Evolutionary conservation across 1,140 invertebrate genomes (phyloP), one percentile per base, ranked within the genome.

Genomic region (Saccostrea echinata): DNA sequence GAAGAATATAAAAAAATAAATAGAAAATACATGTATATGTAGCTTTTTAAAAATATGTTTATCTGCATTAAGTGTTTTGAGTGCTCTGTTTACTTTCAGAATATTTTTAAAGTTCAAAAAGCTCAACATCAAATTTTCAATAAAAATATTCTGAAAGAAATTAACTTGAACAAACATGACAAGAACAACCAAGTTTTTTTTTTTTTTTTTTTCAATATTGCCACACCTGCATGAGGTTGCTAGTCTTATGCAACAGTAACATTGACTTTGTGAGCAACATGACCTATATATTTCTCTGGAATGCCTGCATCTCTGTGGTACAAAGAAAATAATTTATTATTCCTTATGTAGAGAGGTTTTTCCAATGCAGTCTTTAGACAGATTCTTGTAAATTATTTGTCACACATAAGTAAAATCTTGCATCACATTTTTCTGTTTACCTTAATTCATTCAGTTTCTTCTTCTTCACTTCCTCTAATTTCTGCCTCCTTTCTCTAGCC

Each of bases 381-480:
- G 27, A 27, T 33, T 43, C 12, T 80, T 80, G 13, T 80, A 12
- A 13, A 33, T 24, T 30, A 33, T 6, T 80, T 11, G 0, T 30
- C 4, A 24, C 30, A 33, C 11, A 30, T 30, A 18, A 30, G 71
- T 43, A 21, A 30, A 80, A 33, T 1, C 13, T 80, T 16, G 3
- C 43, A 3, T 6, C 71, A 33, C n/a, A 30, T 24, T 16, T 80
- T 33, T 33, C 27, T 80, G 35, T 91, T 61, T 81, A 95, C 95
- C 92, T 95, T 27, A 95, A 91, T 90, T 94, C 93, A 84, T 92
- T 89, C 18, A 95, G 89, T 90, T 95, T 95, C 92, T 94, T 95
- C 85, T 88, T 92, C 88, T 95, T 95, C 1, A 95, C 92, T 81
- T 95, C 94, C 43, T 95, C 95, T 52, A 95, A 88, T 90, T 94